Percentiles rank a stretch among this genome's conserved stretches.
These are phyloP conservation scores for Halictus rubicundus DNA, from an alignment of 1,140 invertebrate species.

Conservation along the genomic window DNA sequence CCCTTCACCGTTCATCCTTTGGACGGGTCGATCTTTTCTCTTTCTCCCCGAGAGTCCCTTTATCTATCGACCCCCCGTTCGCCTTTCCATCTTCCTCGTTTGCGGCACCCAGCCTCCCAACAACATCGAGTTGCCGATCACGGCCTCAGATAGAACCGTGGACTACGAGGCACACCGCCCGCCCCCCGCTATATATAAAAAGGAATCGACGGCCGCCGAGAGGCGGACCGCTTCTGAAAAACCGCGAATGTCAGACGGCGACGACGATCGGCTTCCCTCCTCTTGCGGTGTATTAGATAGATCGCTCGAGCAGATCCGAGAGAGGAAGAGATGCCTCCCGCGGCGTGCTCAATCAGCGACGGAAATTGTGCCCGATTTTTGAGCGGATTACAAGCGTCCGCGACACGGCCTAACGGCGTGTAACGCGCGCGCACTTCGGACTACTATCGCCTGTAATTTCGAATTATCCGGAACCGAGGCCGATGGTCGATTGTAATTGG, in stretches of 20 bases:
- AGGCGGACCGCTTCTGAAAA: conserved; percentile 43
- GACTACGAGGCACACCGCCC: conserved; percentile 36
- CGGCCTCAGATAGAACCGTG: conserved; percentile 68
- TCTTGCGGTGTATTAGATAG: conserved; percentile 52
- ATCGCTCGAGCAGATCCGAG: conserved; percentile 46
- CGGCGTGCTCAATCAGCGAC: conserved; percentile 43
- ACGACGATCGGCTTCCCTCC: too few relatives aligned
- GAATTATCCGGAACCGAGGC: neutral
- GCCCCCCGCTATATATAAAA: conserved; percentile 69
- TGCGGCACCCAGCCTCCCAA: conserved; percentile 61
- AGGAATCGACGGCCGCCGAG: conserved; percentile 51
- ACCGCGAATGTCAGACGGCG: conserved; percentile 51
- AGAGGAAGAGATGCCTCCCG: conserved; percentile 12
- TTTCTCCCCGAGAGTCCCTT: conserved; percentile 10
- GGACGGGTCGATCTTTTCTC: conserved; percentile 5
- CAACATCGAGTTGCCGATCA: conserved; percentile 71
- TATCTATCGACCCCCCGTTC: conserved; percentile 40
- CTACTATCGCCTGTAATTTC: neutral
- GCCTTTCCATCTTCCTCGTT: conserved; percentile 53
- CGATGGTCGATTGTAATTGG: too few relatives aligned
- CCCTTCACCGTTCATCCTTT: too few relatives aligned
- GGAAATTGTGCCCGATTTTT: conserved; percentile 56
- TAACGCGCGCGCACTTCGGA: neutral
- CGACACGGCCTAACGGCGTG: neutral
- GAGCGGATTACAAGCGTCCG: conserved; percentile 28